Conservation (phyloP, 1,140 invertebrate species). For the Propsilocerus akamusi region DNA sequence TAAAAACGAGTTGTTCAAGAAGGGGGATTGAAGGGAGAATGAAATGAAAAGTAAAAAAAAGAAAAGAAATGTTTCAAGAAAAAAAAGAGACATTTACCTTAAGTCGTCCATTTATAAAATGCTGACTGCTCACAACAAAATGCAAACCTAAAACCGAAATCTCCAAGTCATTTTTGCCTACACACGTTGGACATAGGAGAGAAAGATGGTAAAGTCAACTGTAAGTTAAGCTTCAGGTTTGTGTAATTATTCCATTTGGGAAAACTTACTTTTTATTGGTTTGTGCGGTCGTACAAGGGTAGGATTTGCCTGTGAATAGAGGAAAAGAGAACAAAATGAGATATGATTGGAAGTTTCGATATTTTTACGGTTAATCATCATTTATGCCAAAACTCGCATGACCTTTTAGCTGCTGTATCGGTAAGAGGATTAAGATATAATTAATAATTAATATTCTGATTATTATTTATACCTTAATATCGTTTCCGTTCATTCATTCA, state of each 20-base stretch:
- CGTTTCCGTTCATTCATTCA: no score
- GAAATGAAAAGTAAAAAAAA: background rate
- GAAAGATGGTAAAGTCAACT: no score
- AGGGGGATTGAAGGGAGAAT: slow-evolving; percentile 3
- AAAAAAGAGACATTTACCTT: slow-evolving; percentile 7
- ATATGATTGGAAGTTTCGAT: background rate
- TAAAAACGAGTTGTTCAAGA: background rate
- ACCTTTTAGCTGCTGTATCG: background rate
- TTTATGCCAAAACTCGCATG: background rate
- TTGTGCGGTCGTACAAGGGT: background rate
- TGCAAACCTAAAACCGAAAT: slow-evolving; percentile 5
- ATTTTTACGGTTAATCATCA: background rate
- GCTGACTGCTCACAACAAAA: slow-evolving; percentile 7
- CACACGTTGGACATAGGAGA: no score
- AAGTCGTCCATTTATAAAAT: slow-evolving; percentile 7
- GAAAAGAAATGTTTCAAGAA: background rate
- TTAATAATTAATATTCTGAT: slow-evolving; percentile 3
- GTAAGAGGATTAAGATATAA: slow-evolving; percentile 3
- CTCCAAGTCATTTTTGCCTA: slow-evolving; percentile 7
- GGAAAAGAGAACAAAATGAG: slow-evolving; percentile 6
- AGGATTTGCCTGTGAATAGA: slow-evolving; percentile 1
- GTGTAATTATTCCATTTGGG: background rate
- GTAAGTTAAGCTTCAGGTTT: slow-evolving; percentile 4
- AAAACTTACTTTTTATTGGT: slow-evolving; percentile 2
- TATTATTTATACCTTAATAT: slow-evolving; percentile 1